Conservation (phyloP, 2,888 invertebrate species). For the Herminia tarsipennalis region DNA sequence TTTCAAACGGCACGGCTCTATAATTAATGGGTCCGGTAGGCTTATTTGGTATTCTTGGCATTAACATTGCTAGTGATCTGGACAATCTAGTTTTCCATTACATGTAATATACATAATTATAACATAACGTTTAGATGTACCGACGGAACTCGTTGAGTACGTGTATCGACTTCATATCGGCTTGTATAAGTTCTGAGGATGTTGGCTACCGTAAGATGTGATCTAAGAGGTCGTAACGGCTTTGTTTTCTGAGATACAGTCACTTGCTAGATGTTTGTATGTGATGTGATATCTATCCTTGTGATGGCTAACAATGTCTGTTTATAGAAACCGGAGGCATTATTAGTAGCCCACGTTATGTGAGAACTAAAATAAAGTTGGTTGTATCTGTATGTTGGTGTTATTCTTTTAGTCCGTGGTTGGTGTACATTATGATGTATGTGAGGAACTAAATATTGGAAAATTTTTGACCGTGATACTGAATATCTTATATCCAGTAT, state of each 20-base stretch:
- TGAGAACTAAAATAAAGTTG: conserved; percentile 4
- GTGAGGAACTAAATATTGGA: no score
- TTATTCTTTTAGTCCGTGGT: no score
- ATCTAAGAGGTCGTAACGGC: conserved; percentile 13
- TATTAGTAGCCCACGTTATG: conserved; percentile 5
- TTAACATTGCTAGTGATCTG: conserved; percentile 53
- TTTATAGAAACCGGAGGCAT: conserved; percentile 6
- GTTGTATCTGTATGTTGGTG: not conserved
- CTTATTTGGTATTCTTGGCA: conserved; percentile 57
- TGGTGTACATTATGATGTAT: no score
- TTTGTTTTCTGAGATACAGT: conserved; percentile 1
- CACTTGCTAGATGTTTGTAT: conserved; percentile 4
- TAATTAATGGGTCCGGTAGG: conserved; percentile 47
- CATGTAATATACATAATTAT: conserved; percentile 36
- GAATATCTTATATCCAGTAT: no score
- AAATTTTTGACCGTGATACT: no score
- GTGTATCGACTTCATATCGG: conserved; percentile 29
- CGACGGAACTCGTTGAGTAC: conserved; percentile 21
- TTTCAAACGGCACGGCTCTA: conserved; percentile 44
- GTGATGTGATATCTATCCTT: conserved; percentile 4
- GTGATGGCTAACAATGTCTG: conserved; percentile 6
- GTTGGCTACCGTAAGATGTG: conserved; percentile 11
- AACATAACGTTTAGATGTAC: conserved; percentile 25
- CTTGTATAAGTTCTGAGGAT: not conserved
- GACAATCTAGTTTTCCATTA: conserved; percentile 59